Base-by-base conservation (phyloP, 2,888 invertebrate genomes). In the Yponomeuta sedellus region DNA sequence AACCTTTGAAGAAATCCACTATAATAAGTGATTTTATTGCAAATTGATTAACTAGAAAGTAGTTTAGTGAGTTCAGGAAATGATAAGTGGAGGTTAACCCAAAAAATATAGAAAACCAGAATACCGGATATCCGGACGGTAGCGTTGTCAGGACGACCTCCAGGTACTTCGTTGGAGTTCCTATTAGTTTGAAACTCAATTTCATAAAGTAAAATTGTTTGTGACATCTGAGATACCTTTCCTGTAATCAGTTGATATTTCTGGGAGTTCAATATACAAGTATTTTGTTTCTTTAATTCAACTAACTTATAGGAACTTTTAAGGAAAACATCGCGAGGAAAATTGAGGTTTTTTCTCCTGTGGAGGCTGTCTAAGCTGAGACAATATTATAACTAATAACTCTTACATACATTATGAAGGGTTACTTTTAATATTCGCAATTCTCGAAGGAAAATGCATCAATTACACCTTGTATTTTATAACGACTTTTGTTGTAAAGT, bases 91-190 rank as follows among this genome's bases (percentile, higher is more conserved):
- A 79, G 78, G 79, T 70, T 75, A 68, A 72, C 73, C 71, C 72
- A 77, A 75, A 75, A 75, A 52, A 52, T 12, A 52, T 52, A 52
- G 44, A 52, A 52, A 52, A 12, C 72, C 73, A 74, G 74, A 78
- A 74, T 74, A 77, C 77, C 83, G 82, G 85, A 85, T 20, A 6
- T 58, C 19, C 59, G 25, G 22, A 59, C n/a, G 19, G 19, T 25
- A 12, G 58, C 19, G 58, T 22, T 12, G 59, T 59, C 59, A 6
- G 10, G 59, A 12, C 59, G 59, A 59, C 20, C 20, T 59, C 25
- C 22, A 20, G 22, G 25, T 59, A 59, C 44, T 52, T 52, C 16
- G 16, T 16, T 52, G 44, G 44, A 52, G 44, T 52, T 52, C 16
- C 44, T 52, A 52, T 52, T 16, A 16, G 16, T 52, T 52, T 52